Evolutionary conservation across 2,888 invertebrate genomes (phyloP).

Genomic region (Pasiphila rectangulata): DNA sequence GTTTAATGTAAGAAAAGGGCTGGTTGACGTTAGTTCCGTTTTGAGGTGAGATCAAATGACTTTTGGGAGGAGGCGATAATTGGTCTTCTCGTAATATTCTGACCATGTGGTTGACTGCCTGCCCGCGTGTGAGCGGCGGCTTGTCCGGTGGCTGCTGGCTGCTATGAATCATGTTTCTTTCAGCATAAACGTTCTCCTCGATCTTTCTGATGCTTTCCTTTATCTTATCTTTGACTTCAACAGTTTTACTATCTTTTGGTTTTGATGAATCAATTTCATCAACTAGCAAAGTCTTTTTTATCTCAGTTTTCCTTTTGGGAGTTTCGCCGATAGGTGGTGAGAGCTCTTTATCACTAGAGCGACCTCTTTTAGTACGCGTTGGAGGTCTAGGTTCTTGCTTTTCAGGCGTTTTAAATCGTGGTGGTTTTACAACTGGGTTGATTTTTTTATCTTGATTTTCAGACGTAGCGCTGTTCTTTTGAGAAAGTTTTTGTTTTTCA

Average conservation of each 20-base stretch:
- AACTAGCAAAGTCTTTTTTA: constrained; percentile 61
- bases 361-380: constrained; percentile 58
- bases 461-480: constrained; percentile 52
- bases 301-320: constrained; percentile 66
- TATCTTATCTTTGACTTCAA: constrained; percentile 71
- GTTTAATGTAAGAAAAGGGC: constrained; percentile 90
- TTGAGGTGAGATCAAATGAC: constrained; percentile 82
- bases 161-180: constrained; percentile 85
- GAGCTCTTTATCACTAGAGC: constrained; percentile 58
- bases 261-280: constrained; percentile 65
- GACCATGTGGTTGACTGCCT: constrained; percentile 89
- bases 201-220: constrained; percentile 76
- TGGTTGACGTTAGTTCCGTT: constrained; percentile 86
- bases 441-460: constrained; percentile 61
- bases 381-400: constrained; percentile 71
- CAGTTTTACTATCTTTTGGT: constrained; percentile 47
- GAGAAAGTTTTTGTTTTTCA: constrained; percentile 58
- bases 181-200: constrained; percentile 73
- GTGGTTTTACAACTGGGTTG: constrained; percentile 73
- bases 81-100: constrained; percentile 87
- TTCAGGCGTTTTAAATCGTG: constrained; percentile 63
- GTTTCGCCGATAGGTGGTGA: constrained; percentile 65
- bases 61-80: constrained; percentile 83
- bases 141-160: constrained; percentile 86
- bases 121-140: constrained; percentile 84